Base-by-base conservation (phyloP, 92 coral and sea anemone species). In the Blastomussa wellsi region DNA sequence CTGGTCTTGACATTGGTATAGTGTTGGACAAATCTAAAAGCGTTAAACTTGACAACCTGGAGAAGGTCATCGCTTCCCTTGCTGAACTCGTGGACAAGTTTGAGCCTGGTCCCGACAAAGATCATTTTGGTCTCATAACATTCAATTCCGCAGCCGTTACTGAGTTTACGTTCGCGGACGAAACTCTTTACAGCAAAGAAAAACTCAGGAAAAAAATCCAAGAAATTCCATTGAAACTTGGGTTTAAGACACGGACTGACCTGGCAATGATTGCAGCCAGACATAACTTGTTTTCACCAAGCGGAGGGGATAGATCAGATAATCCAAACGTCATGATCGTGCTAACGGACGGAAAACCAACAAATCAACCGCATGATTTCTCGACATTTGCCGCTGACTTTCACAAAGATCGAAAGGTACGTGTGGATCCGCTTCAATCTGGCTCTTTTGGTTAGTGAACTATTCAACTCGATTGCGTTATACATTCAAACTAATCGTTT, bases 1-100 rank as follows among this genome's bases (percentile, higher is more conserved):
- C 29, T n/a, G 84, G 84, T 15, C 84, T 80, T 10, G 84, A 80
- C 60, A 67, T 80, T 47, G 76, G 74, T 44, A 65, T 80, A 13
- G 84, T 80, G 52, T 31, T 80, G 17, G 84, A 80, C 53, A 80
- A 80, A 80, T 80, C 84, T 16, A 39, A 14, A 66, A 80, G 84
- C 31, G 41, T 65, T 2, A 42, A 11, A 11, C 19, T 15, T 13
- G 17, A 6, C 1, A 32, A 80, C 31, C 51, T 80, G 13, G 17
- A 28, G 48, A 44, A 39, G 13, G 74, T 62, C 17, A 64, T 65
- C 5, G 60, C 39, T 28, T 66, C 66, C 24, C 84, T 80, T 29
- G 60, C 2, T 17, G 71, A 39, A 28, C 75, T 80, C 38, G 84
- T 80, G 26, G 84, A 80, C 37, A 66, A 42, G 62, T 79, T 79